Base-by-base conservation (phyloP, 2,888 invertebrate species). In the Teinopalpus imperialis region DNA sequence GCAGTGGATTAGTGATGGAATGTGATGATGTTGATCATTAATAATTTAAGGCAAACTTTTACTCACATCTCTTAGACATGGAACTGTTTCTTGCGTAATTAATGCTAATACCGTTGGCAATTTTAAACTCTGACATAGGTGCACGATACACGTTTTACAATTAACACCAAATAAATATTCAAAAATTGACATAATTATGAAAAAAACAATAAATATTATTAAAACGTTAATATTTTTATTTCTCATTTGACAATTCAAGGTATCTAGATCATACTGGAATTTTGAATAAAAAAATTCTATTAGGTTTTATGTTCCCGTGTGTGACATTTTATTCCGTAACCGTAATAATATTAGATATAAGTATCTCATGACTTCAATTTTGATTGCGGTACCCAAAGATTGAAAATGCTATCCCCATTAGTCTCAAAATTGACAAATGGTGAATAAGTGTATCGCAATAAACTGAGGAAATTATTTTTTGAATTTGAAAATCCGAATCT, bases 161-260 rank as follows among this genome's bases (percentile, higher is more conserved):
- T 54, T 52, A 45, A 57, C 61, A 54, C 57, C 62, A 56, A 70
- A 73, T 65, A 83, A 61, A 69, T 71, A 62, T 49, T 81, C 80
- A 63, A 81, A 78, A 78, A 76, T 54, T 68, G 68, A 61, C 87
- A 87, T 87, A 74, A 69, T 76, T 74, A 74, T 54, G 53, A 68
- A 74, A 76, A 77, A 79, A 70, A 62, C 54, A 59, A 57, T 48
- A 55, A 57, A 53, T 44, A 56, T 51, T 49, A 49, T 45, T 23
- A 40, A 40, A 46, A 21, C 3, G n/a, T 6, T 35, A 30, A 9
- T 41, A 46, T 41, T 30, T 35, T 7, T 24, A 40, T 27, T 13
- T 24, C 9, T 37, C 12, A 20, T 48, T 59, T 56, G 54, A 51
- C 68, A 67, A 66, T 64, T 69, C 52, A 54, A 30, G 34, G 56